A percentile compares a stretch with the other conserved stretches of the same genome.
phyloP scores from a whole-genome alignment of 2,113 vertebrate genomes.

The Elanus axillaris region DNA sequence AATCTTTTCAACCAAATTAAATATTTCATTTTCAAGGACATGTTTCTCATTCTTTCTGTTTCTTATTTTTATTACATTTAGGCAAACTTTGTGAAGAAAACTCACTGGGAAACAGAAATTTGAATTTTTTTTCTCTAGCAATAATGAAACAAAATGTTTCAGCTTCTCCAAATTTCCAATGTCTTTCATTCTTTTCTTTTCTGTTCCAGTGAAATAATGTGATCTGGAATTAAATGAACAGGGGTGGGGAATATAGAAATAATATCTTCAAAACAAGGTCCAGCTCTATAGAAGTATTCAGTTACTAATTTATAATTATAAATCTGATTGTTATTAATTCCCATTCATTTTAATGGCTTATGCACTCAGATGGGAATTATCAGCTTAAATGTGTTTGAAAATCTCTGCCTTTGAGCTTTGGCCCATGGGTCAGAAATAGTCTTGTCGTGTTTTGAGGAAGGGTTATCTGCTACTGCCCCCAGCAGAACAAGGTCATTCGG shows the following conservation, averaged over 20 bases:
- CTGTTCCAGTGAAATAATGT: neutral
- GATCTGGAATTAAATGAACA: neutral
- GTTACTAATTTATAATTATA: neutral
- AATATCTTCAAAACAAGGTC: neutral
- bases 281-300: neutral
- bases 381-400: neutral
- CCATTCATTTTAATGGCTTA: neutral
- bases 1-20: neutral
- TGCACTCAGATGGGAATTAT: neutral
- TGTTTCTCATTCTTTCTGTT: neutral
- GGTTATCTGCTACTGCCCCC: neutral
- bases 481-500: neutral
- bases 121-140: neutral
- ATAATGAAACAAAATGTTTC: neutral
- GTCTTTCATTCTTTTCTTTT: neutral
- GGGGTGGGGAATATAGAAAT: fast-evolving
- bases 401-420: neutral
- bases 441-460: neutral
- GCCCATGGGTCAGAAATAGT: neutral
- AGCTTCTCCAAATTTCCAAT: neutral
- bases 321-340: neutral
- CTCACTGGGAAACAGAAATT: neutral
- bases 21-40: neutral
- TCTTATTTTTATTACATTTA: neutral
- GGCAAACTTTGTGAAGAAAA: neutral